These are phyloP conservation scores for Gymnothorax reevesii DNA, from an alignment of 2,797 vertebrate species.

Conservation along the genomic window DNA sequence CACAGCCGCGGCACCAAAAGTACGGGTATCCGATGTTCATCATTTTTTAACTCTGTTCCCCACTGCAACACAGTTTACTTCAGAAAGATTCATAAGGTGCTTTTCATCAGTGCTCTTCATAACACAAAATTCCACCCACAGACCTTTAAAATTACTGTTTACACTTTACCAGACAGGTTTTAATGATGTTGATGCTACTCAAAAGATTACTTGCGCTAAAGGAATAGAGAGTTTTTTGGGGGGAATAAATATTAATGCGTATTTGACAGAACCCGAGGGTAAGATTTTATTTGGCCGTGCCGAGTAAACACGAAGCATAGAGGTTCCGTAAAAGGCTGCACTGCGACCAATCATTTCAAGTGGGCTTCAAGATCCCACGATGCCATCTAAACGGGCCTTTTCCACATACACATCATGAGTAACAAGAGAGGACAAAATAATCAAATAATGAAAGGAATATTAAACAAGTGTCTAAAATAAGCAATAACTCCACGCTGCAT, in stretches of 20 bases:
- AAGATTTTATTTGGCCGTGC: background rate
- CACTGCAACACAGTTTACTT: background rate
- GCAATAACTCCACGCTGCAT: no score
- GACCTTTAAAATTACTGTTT: background rate
- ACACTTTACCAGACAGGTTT: background rate
- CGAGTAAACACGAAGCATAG: background rate
- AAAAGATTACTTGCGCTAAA: background rate
- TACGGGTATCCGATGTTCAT: background rate
- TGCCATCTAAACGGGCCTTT: background rate
- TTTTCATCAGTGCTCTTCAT: background rate
- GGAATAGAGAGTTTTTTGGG: background rate
- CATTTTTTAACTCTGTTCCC: background rate
- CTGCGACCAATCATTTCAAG: background rate
- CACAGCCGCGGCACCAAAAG: background rate
- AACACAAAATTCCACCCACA: background rate
- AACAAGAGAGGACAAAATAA: no score
- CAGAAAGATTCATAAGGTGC: background rate
- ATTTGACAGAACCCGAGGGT: background rate
- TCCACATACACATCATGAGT: background rate
- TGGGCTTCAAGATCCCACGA: background rate
- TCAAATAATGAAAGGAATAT: no score
- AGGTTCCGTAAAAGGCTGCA: background rate
- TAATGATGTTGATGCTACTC: background rate
- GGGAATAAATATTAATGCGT: background rate
- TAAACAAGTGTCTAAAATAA: no score